Base-by-base conservation (phyloP, 2,113 vertebrate species). In the Tympanuchus pallidicinctus region DNA sequence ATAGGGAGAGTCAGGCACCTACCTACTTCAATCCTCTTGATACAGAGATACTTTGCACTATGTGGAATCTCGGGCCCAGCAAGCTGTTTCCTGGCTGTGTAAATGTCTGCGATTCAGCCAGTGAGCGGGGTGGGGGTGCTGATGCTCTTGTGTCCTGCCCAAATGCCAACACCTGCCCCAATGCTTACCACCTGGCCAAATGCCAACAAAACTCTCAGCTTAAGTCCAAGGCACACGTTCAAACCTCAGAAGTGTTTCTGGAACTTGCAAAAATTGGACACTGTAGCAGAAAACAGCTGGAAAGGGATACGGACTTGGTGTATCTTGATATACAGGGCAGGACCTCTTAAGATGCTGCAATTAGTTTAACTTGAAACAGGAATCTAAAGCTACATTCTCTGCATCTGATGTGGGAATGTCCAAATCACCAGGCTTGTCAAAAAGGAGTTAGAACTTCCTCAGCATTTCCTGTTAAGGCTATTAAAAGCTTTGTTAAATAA, bases 381-480 rank as follows among this genome's bases (percentile, higher is more conserved):
- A 64, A 81, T 74, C 13, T 75, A 70, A 88, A 90, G 50, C 32
- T 69, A 88, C 78, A 59, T 86, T 47, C 70, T 83, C 32, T 30
- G 34, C 30, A 84, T 84, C 32, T 86, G 30, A n/a, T 27, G 25
- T 72, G 38, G 43, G 76, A 86, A 88, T 13, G 3, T 91, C 22
- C 81, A 94, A 76, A 80, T 63, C 67, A 77, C 18, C 24, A 74
- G 8, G 4, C 19, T 65, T 72, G 70, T 84, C 2, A 2, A 78
- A 81, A 90, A 74, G 12, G 64, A 80, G 21, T 42, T 56, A 83
- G 34, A 80, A 5, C 73, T 93, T 86, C 73, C 47, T 86, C 65
- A 67, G 1, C 47, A 60, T 81, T 86, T 95, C 86, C 93, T 93
- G 72, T 69, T 86, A 91, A 81, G 34, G 28, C 64, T 88, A 61